A percentile compares a stretch with the other conserved stretches of the same genome.
These are phyloP conservation scores for Saxidomus purpurata DNA, from an alignment of 1,140 invertebrate genomes.

Conservation along the genomic window DNA sequence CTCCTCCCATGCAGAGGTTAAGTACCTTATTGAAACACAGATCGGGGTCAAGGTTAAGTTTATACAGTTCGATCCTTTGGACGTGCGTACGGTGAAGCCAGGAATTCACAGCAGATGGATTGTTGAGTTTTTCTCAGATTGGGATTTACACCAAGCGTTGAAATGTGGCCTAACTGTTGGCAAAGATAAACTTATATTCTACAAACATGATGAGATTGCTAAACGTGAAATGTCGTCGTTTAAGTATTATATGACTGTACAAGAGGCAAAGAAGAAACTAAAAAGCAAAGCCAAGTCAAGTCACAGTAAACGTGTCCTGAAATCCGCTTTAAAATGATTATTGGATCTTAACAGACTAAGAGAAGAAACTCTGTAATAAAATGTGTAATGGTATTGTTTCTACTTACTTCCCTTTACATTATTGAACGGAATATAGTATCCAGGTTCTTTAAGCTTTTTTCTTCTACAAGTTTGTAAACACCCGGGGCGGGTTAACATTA, in stretches of 20 bases:
- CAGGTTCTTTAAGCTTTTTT: too few species aligned
- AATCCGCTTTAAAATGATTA: neutral
- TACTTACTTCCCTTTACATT: neutral
- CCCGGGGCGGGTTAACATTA: too few species aligned
- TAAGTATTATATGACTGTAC: constrained; percentile 42
- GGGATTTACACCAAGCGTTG: constrained; percentile 34
- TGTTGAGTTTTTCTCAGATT: constrained; percentile 16
- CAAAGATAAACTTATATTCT: constrained; percentile 55
- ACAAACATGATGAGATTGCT: constrained; percentile 43
- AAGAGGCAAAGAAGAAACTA: constrained; percentile 47
- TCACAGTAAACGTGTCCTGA: neutral
- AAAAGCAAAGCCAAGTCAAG: neutral
- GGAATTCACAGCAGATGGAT: constrained; percentile 55
- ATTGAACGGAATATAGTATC: too few species aligned
- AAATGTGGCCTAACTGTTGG: constrained; percentile 48
- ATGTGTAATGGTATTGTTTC: neutral
- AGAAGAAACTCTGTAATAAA: neutral
- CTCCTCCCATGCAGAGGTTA: constrained; percentile 54
- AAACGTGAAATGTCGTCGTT: constrained; percentile 41
- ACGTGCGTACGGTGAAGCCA: constrained; percentile 13
- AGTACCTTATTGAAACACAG: constrained; percentile 56
- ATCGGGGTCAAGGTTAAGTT: constrained; percentile 22
- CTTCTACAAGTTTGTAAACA: too few species aligned
- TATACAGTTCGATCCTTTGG: constrained; percentile 58
- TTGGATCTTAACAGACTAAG: neutral